phyloP scores from a whole-genome alignment of 2,888 invertebrate genomes.

The Athetis lepigone region DNA sequence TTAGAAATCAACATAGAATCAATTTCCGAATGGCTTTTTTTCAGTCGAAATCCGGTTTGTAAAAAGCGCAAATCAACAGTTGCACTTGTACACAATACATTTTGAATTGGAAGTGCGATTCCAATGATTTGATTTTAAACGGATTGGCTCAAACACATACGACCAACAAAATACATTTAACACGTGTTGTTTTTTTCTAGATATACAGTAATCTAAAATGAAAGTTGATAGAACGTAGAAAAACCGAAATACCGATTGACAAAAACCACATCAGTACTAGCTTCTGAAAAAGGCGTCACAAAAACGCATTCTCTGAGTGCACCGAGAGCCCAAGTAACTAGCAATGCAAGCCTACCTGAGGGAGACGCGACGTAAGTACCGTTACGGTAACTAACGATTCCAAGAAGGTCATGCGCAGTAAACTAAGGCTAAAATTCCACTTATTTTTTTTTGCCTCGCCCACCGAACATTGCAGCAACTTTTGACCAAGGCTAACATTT shows the following conservation, averaged over 20 bases:
- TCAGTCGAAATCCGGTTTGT: slow-evolving; percentile 51
- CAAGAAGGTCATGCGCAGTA: slow-evolving; percentile 88
- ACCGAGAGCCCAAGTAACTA: slow-evolving; percentile 51
- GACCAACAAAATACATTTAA: background rate
- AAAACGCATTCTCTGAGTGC: slow-evolving; percentile 55
- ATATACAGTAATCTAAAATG: background rate
- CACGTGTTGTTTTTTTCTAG: slow-evolving; percentile 24
- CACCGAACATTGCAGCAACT: slow-evolving; percentile 65
- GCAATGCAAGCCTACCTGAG: slow-evolving; percentile 79
- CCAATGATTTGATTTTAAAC: slow-evolving; percentile 54
- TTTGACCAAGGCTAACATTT: slow-evolving; percentile 65
- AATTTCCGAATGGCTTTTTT: slow-evolving; percentile 47
- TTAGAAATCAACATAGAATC: slow-evolving; percentile 45
- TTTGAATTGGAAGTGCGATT: slow-evolving; percentile 17
- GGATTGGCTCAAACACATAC: slow-evolving; percentile 37
- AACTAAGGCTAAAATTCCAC: slow-evolving; percentile 83
- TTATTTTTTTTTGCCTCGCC: slow-evolving; percentile 79
- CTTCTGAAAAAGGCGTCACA: slow-evolving; percentile 49
- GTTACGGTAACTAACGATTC: slow-evolving; percentile 86
- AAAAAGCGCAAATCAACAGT: slow-evolving; percentile 54
- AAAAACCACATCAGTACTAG: slow-evolving; percentile 43
- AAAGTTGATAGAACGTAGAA: slow-evolving; percentile 9
- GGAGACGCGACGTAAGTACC: slow-evolving; percentile 78
- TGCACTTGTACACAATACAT: slow-evolving; percentile 36
- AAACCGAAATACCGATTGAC: slow-evolving; percentile 32